A percentile compares a stretch with the other conserved stretches of the same genome.
Evolutionary conservation across 2,888 invertebrate genomes (phyloP).

Genomic region (Mimachlamys varia): DNA sequence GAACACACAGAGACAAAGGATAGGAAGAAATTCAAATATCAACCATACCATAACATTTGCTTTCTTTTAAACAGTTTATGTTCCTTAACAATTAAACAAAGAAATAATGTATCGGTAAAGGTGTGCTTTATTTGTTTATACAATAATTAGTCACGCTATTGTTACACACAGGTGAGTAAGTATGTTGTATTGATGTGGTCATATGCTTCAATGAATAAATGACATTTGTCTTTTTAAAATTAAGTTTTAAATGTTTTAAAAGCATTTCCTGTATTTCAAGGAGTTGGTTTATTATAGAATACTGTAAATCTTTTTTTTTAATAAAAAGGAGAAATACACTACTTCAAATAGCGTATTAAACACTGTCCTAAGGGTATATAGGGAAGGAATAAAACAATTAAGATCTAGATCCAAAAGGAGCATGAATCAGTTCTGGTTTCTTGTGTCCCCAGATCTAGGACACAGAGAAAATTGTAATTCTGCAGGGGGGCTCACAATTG

Average conservation of each 20-base stretch:
- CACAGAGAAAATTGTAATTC: too few species aligned
- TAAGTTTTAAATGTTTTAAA: background rate
- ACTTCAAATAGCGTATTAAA: too few species aligned
- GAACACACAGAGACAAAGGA: background rate
- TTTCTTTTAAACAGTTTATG: background rate
- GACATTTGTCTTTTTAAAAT: background rate
- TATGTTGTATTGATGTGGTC: background rate
- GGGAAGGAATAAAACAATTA: too few species aligned
- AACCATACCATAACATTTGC: background rate
- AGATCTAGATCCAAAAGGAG: too few species aligned
- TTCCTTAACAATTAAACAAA: background rate
- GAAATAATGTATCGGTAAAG: background rate
- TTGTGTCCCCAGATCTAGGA: too few species aligned
- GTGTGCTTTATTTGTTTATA: background rate
- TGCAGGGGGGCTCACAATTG: too few species aligned
- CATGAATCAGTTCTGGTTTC: too few species aligned
- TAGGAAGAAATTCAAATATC: background rate
- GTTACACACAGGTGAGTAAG: background rate
- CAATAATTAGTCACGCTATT: background rate
- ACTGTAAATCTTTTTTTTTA: too few species aligned
- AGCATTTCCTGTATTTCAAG: background rate
- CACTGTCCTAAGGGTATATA: too few species aligned
- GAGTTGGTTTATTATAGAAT: background rate
- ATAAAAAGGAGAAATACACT: too few species aligned
- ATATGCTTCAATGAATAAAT: background rate